Base-by-base conservation (phyloP, 1,140 invertebrate genomes). In the Amyelois transitella region DNA sequence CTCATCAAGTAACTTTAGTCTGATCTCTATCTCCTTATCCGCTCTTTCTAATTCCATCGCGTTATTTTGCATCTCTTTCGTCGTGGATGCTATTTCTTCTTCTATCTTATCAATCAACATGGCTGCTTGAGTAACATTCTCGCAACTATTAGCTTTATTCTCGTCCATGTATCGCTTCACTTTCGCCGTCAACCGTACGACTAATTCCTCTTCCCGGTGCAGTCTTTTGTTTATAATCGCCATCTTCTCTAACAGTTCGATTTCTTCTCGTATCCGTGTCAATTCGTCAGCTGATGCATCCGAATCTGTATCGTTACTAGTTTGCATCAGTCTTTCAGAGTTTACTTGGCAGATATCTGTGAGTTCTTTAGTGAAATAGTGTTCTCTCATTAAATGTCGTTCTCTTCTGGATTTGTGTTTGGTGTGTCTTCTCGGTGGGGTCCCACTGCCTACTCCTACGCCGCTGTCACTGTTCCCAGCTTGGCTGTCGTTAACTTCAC, bases 141-240 rank as follows among this genome's bases (percentile, higher is more conserved):
- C 77, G 76, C 90, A 90, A 43, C 89, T 89, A 45, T 89, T 88
- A 17, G 86, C 89, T 51, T 89, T 89, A 67, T 90, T 90, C 57
- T 91, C 90, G 55, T 91, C 90, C 53, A 91, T 90, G 68, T 93
- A 91, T 57, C 93, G 88, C 64, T 91, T 91, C 7, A 94, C 86
- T 81, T 93, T 93, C 0, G 90, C 90, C 43, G 91, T 91, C 49
- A 94, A 70, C 64, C 93, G 81, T 1, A 92, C 90, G 1, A 94
- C 82, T 19, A 90, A 77, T 74, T 94, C 92, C 71, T 94, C 93
- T 77, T 94, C 93, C 18, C 91, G 89, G 53, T 94, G 90, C 44
- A 95, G 81, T 58, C 91, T 89, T 65, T 93, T 92, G 66, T 95
- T 94, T 12, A 95, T 83, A 17, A 92, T 91, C 6, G 93, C 89